Evolutionary conservation across 2,113 vertebrate genomes (phyloP).

Genomic region (Paratilapia polleni): DNA sequence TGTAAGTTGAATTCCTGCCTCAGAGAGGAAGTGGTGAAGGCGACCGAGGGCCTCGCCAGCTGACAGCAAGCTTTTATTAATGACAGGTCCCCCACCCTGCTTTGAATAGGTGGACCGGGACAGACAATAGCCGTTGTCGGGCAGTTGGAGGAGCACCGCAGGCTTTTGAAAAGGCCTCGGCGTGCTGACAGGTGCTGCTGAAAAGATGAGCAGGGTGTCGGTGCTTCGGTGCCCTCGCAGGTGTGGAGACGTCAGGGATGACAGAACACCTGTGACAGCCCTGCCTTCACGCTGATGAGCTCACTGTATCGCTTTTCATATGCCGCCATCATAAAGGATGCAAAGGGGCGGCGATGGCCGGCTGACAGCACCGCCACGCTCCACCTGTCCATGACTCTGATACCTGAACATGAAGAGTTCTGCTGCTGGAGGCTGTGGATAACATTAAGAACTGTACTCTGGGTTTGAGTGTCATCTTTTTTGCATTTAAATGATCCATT

Average conservation of each 20-base stretch:
- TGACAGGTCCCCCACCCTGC: slow-evolving; percentile 47
- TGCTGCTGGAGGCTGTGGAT: neutral
- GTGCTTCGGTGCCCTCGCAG: slow-evolving; percentile 41
- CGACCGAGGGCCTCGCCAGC: neutral
- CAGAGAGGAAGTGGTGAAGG: slow-evolving; percentile 1
- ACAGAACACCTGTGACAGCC: slow-evolving; percentile 46
- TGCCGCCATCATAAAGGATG: slow-evolving; percentile 20
- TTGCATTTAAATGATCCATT: neutral
- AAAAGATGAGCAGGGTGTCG: slow-evolving; percentile 40
- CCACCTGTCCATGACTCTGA: slow-evolving; percentile 23
- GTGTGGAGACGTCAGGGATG: slow-evolving; percentile 60
- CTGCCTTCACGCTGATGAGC: slow-evolving; percentile 32
- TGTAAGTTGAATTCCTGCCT: slow-evolving; percentile 4
- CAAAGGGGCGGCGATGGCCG: neutral
- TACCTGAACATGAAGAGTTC: neutral
- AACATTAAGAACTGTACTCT: neutral
- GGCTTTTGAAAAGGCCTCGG: slow-evolving; percentile 24
- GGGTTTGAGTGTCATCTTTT: neutral
- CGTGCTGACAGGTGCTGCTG: slow-evolving; percentile 45
- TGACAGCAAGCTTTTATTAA: slow-evolving; percentile 58
- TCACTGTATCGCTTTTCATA: slow-evolving; percentile 54
- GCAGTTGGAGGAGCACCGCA: slow-evolving; percentile 16
- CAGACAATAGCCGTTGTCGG: slow-evolving; percentile 38
- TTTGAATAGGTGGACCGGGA: slow-evolving; percentile 56
- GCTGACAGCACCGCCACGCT: slow-evolving; percentile 33